A percentile compares a stretch with the other conserved stretches of the same genome.
Conservation (phyloP, 2,888 invertebrate genomes). For the Morpho achilles region DNA sequence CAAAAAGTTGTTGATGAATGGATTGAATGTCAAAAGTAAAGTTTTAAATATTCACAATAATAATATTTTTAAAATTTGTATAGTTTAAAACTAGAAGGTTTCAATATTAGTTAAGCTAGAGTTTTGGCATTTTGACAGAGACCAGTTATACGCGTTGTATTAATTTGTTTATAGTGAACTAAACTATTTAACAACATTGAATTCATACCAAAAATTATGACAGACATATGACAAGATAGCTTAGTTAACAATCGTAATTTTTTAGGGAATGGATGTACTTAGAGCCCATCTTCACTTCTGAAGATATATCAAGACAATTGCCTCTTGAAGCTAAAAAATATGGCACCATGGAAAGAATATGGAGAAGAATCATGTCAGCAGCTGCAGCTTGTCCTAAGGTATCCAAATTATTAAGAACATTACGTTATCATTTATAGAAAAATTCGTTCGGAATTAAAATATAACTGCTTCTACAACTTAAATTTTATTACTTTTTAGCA, state of each 20-base stretch:
- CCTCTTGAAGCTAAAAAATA: constrained; percentile 89
- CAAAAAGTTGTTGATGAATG: constrained; percentile 83
- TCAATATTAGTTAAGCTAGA: too few relatives aligned
- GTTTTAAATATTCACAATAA: background rate
- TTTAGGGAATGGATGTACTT: constrained; percentile 89
- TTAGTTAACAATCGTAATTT: background rate
- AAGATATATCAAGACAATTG: constrained; percentile 88
- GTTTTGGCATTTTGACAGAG: too few relatives aligned
- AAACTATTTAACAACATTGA: too few relatives aligned
- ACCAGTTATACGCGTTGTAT: too few relatives aligned
- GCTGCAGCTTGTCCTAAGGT: constrained; percentile 85
- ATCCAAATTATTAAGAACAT: constrained; percentile 3
- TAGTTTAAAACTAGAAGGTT: too few relatives aligned
- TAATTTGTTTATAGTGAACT: too few relatives aligned
- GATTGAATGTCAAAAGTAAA: constrained; percentile 86
- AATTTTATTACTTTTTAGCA: too few relatives aligned
- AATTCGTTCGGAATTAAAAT: too few relatives aligned
- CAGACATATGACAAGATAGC: too few relatives aligned
- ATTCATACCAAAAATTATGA: too few relatives aligned
- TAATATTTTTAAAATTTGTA: too few relatives aligned
- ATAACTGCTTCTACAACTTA: too few relatives aligned
- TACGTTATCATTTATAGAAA: background rate
- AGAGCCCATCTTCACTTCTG: constrained; percentile 90
- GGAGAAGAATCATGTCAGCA: constrained; percentile 87
- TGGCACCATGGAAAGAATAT: constrained; percentile 87